Evolutionary conservation across 2,797 vertebrate genomes (phyloP).

Genomic region (Eidolon dupreanum): DNA sequence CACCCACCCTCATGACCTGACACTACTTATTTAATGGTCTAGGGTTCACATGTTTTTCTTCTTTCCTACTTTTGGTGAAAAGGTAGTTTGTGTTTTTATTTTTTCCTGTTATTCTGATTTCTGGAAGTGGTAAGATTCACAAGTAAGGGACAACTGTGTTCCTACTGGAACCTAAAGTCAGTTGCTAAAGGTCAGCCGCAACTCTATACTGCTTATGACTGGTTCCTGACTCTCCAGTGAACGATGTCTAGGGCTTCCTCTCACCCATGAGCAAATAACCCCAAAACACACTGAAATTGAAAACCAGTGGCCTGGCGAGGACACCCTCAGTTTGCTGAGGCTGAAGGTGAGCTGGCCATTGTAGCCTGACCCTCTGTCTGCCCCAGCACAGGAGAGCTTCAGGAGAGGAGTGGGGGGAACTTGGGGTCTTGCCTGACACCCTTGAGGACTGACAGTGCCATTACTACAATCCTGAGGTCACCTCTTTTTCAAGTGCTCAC

Average conservation of each 20-base stretch:
- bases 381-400: neutral
- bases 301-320: neutral
- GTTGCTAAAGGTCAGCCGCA: neutral
- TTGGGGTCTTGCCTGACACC: neutral
- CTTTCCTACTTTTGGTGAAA: neutral
- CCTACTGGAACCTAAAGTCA: neutral
- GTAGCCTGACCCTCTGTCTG: neutral
- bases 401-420: neutral
- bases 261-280: neutral
- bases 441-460: neutral
- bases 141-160: neutral
- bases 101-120: neutral
- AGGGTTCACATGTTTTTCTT: neutral
- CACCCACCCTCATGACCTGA: fast-evolving
- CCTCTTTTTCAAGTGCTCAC: neutral
- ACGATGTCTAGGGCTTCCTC: neutral
- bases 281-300: neutral
- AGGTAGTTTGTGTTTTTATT: neutral
- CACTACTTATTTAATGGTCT: neutral
- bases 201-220: neutral
- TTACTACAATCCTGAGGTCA: neutral
- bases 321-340: neutral
- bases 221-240: neutral
- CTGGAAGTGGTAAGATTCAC: neutral
- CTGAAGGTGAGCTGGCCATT: neutral